phyloP scores from a whole-genome alignment of 2,797 vertebrate genomes.

The Sorex maritimensis region DNA sequence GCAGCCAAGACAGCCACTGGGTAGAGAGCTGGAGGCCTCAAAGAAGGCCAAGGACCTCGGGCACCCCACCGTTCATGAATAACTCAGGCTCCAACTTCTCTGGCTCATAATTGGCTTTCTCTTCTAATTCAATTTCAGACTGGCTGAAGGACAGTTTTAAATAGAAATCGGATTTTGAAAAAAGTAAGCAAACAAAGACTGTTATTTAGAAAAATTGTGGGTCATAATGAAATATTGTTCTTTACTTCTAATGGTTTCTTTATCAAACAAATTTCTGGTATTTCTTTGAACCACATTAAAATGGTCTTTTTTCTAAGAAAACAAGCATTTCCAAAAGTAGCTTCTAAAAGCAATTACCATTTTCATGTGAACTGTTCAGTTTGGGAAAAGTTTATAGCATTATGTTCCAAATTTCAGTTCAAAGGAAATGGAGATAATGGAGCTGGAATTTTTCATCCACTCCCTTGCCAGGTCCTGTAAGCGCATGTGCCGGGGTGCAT shows the following conservation, averaged over 20 bases:
- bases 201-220: background rate
- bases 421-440: conserved; percentile 18
- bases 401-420: conserved; percentile 20
- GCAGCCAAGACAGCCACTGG: background rate
- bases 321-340: conserved; percentile 44
- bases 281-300: conserved; percentile 35
- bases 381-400: background rate
- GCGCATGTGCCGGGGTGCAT: rapidly evolving
- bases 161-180: too few relatives aligned
- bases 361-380: conserved; percentile 5
- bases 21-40: background rate
- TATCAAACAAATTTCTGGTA: conserved; percentile 11
- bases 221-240: background rate
- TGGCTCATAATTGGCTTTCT: background rate
- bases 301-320: conserved; percentile 4
- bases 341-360: background rate
- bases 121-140: background rate
- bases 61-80: background rate
- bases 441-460: background rate
- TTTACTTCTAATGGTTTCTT: conserved; percentile 39
- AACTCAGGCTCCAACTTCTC: background rate
- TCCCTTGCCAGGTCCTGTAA: background rate
- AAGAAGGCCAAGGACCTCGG: background rate
- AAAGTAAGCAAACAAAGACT: too few relatives aligned
- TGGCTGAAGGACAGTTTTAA: background rate